phyloP scores from a whole-genome alignment of 2,888 invertebrate genomes.

The Sisyra nigra region DNA sequence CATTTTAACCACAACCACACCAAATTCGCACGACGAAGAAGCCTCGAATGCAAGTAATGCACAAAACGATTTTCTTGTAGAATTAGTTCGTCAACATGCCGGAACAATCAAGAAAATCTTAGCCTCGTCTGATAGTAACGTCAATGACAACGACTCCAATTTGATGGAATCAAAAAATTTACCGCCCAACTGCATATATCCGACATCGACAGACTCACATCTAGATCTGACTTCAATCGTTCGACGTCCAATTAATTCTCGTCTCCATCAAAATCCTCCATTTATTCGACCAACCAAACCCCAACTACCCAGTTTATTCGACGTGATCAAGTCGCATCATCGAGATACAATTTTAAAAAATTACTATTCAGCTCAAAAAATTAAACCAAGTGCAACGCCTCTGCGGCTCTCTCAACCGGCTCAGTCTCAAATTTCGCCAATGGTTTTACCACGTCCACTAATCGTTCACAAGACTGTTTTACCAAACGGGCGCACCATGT shows the following conservation, averaged over 20 bases:
- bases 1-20: conserved; percentile 8
- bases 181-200: not conserved
- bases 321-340: not conserved
- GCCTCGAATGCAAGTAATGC: conserved; percentile 3
- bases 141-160: conserved; percentile 8
- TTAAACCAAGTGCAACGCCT: conserved; percentile 8
- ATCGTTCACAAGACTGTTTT: conserved; percentile 24
- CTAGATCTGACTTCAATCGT: no score
- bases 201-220: no score
- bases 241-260: no score
- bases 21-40: conserved; percentile 7
- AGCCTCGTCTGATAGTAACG: conserved; percentile 13
- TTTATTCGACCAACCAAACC: not conserved
- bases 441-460: conserved; percentile 22
- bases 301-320: not conserved
- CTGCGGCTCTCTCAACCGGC: no score
- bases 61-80: conserved; percentile 17
- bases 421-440: conserved; percentile 20
- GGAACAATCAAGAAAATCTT: conserved; percentile 23
- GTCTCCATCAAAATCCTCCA: no score
- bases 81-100: conserved; percentile 21
- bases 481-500: conserved; percentile 22
- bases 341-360: not conserved
- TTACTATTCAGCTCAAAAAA: not conserved
- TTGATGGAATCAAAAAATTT: conserved; percentile 6